Evolutionary conservation across 1,140 invertebrate species (phyloP), one percentile per base, ranked within the genome.

Genomic region (Coptotermes formosanus): DNA sequence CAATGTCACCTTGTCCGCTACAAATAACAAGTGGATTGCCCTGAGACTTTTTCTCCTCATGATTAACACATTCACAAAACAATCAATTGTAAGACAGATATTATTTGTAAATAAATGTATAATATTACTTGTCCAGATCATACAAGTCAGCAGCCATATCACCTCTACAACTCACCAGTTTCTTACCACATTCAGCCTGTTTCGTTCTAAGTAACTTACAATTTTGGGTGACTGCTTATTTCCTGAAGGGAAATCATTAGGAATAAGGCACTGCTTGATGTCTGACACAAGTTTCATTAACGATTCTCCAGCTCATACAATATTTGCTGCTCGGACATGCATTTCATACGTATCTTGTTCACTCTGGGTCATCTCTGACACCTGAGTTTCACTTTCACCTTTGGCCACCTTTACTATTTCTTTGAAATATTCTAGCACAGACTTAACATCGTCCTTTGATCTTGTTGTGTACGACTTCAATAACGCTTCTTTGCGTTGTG

Each of bases 121-220:
- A 99, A 91, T 99, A 99, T 93, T 99, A 98, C 92, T 99, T 98
- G 93, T 99, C 98, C 69, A 99, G 92, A 91, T 99, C 98, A 92
- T 98, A 98, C 0, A 99, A 92, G 92, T 99, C 97, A 82, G 96
- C 95, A 48, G 98, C 97, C 94, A 99, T 98, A 89, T 99, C 98
- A 91, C 99, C 98, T 86, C 98, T 90, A 32, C 99, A 90, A 48
- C 95, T 95, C 93, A 98, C 97, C 25, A 99, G 91, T 92, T 98
- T 99, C 89, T 96, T 96, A 92, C 99, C 98, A 91, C 96, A 97
- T 89, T 98, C 97, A 45, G 95, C 94, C 92, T 98, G 97, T 89
- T 97, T 97, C 0, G 95, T 94, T 86, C 96, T 93, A 89, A 97
- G 98, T 38, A 98, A 89, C 90, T 97, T 97, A 8, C 96, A 97